A percentile compares a stretch with the other conserved stretches of the same genome.
These are phyloP conservation scores for Stichodactyla helianthus DNA, from an alignment of 64 coral and sea anemone genomes.

Conservation along the genomic window DNA sequence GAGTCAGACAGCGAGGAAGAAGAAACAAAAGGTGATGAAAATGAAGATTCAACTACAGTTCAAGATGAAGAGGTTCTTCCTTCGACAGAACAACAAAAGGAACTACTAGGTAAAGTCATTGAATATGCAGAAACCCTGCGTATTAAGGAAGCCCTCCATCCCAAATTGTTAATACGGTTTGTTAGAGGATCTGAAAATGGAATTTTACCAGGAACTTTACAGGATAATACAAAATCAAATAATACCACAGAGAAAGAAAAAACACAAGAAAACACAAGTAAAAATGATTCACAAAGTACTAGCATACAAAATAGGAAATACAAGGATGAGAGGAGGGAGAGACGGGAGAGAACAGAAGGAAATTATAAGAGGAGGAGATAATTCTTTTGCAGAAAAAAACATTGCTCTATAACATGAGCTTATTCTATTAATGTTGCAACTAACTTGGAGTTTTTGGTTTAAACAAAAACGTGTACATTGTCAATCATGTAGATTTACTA, in stretches of 20 bases:
- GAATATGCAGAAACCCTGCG: conserved; percentile 91
- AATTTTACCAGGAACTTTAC: conserved; percentile 74
- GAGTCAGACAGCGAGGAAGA: conserved; percentile 87
- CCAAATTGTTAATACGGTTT: conserved; percentile 82
- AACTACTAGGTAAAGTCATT: conserved; percentile 75
- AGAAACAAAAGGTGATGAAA: conserved; percentile 39
- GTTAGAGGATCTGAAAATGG: conserved; percentile 62
- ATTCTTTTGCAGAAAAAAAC: not conserved
- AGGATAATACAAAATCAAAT: conserved; percentile 1
- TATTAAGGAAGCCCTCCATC: conserved; percentile 45
- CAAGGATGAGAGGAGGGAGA: not conserved
- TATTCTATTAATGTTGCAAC: too few relatives aligned
- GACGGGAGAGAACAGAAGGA: not conserved
- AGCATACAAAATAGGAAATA: not conserved
- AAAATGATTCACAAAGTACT: not conserved
- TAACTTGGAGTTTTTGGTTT: too few relatives aligned
- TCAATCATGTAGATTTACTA: too few relatives aligned
- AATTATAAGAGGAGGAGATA: not conserved
- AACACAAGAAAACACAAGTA: not conserved
- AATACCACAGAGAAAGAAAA: not conserved
- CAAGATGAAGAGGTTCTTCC: conserved; percentile 59
- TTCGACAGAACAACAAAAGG: conserved; percentile 68
- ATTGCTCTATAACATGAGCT: too few relatives aligned
- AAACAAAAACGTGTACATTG: too few relatives aligned
- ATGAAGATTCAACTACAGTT: conserved; percentile 6